These are phyloP conservation scores for Harpalus rufipes DNA, from an alignment of 2,888 invertebrate species.

Conservation along the genomic window DNA sequence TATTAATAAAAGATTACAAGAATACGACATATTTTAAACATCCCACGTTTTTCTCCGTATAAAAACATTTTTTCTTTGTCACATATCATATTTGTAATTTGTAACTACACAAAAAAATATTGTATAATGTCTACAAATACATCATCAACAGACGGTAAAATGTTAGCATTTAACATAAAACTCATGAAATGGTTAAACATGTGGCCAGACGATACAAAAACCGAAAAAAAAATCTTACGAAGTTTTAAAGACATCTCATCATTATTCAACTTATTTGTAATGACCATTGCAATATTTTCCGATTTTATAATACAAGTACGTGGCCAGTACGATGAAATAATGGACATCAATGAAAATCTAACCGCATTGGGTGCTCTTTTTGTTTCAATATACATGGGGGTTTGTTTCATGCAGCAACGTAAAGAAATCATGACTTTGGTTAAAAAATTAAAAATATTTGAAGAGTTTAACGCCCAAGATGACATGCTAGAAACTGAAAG, in stretches of 20 bases:
- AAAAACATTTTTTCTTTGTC: background rate
- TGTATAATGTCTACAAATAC: no score
- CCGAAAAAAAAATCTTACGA: slow-evolving; percentile 12
- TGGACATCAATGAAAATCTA: slow-evolving; percentile 60
- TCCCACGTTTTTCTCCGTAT: background rate
- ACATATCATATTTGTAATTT: background rate
- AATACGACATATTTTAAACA: background rate
- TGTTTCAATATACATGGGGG: slow-evolving; percentile 51
- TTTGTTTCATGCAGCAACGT: slow-evolving; percentile 51
- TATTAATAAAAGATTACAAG: background rate
- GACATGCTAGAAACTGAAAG: slow-evolving; percentile 59
- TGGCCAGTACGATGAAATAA: slow-evolving; percentile 57
- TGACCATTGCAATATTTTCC: slow-evolving; percentile 35
- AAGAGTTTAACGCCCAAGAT: slow-evolving; percentile 35
- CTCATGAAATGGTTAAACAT: slow-evolving; percentile 49
- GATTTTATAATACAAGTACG: slow-evolving; percentile 51
- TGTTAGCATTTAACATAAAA: slow-evolving; percentile 48
- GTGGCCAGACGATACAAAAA: slow-evolving; percentile 39
- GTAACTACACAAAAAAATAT: background rate
- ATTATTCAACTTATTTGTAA: slow-evolving; percentile 39
- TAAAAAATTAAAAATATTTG: slow-evolving; percentile 44
- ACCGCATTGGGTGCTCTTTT: slow-evolving; percentile 59
- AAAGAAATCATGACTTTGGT: slow-evolving; percentile 45
- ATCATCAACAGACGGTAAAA: slow-evolving; percentile 11
- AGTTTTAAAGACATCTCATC: slow-evolving; percentile 39